These are phyloP conservation scores for Pachyrhynchus sulphureomaculatus DNA, from an alignment of 1,140 invertebrate species.

Conservation along the genomic window DNA sequence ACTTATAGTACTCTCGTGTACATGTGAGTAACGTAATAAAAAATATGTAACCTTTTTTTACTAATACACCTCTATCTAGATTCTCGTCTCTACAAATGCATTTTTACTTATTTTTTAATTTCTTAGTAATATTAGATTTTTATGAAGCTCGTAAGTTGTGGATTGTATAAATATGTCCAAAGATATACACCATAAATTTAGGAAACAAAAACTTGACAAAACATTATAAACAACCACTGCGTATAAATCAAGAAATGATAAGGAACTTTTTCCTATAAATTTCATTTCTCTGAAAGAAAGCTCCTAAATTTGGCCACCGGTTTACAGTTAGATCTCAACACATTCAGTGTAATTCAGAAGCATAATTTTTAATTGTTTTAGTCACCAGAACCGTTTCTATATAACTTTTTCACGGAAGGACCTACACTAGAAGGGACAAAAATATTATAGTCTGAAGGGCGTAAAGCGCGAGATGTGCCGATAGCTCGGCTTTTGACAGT, in stretches of 20 bases:
- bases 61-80: no score
- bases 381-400: constrained; percentile 11
- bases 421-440: constrained; percentile 8
- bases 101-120: no score
- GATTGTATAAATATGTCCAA: no score
- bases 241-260: constrained; percentile 25
- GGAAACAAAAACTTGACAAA: background rate
- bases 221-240: background rate
- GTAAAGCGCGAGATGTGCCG: constrained; percentile 22
- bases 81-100: no score
- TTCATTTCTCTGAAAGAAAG: constrained; percentile 8
- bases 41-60: no score
- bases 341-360: constrained; percentile 30
- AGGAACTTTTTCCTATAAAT: constrained; percentile 15
- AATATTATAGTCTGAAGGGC: constrained; percentile 30
- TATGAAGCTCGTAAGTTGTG: no score
- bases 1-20: no score
- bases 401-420: constrained; percentile 22
- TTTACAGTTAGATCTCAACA: constrained; percentile 23
- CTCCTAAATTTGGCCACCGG: background rate
- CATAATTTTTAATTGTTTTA: constrained; percentile 27
- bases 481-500: constrained; percentile 24
- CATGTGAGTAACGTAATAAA: no score
- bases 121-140: no score
- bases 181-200: background rate